phyloP scores from a whole-genome alignment of 2,888 invertebrate species.

The Norana najaformis region DNA sequence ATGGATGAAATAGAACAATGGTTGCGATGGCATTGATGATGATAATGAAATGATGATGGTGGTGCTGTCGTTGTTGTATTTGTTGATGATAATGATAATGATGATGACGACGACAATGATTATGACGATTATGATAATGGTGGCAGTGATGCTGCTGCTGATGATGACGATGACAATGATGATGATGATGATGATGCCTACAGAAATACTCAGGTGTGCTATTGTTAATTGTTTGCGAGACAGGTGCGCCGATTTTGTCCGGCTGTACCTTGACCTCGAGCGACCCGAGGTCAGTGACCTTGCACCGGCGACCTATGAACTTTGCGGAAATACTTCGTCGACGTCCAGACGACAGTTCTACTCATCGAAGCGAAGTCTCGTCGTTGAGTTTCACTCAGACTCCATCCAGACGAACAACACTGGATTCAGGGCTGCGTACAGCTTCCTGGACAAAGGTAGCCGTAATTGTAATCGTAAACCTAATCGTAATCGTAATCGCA shows the following conservation, averaged over 20 bases:
- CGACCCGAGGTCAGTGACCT: conserved; percentile 59
- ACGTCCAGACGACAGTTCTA: conserved; percentile 53
- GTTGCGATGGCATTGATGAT: no score
- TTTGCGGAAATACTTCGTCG: conserved; percentile 57
- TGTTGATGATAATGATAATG: no score
- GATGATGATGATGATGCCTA: neutral
- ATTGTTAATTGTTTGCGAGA: neutral
- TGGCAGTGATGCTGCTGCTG: no score
- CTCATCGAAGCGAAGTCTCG: conserved; percentile 55
- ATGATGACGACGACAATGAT: no score
- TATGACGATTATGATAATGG: no score
- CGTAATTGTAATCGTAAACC: neutral
- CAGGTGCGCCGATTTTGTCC: conserved; percentile 58
- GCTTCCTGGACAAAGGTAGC: conserved; percentile 56
- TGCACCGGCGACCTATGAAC: conserved; percentile 49
- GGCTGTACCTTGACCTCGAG: conserved; percentile 57
- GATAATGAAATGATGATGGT: no score
- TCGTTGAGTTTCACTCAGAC: conserved; percentile 59
- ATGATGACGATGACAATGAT: neutral
- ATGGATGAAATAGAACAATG: no score
- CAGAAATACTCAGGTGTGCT: neutral
- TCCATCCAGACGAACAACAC: conserved; percentile 46
- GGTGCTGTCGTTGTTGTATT: no score
- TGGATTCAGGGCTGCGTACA: conserved; percentile 56
- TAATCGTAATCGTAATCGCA: neutral